Evolutionary conservation across 1,140 invertebrate genomes (phyloP), one percentile per base, ranked within the genome.

Genomic region (Drosophila guanche): DNA sequence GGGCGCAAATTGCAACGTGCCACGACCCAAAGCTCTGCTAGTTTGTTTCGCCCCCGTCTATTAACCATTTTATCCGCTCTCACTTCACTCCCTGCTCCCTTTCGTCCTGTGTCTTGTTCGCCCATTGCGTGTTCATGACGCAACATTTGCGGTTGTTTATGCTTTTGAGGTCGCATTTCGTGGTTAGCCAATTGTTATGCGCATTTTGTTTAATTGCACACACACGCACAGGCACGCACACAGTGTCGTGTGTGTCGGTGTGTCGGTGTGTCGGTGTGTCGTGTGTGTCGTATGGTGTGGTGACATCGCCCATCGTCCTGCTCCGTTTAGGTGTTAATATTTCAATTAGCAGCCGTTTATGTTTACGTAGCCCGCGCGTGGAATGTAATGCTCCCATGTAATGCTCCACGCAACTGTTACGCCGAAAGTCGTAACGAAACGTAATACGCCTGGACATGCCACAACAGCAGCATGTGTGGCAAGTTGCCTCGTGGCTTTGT

Each of bases 81-180:
- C 43, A 2, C 40, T 7, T 0, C 3, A n/a, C 14, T 43, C 10
- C 29, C 7, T 12, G 16, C 4, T 4, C 22, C 37, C 29, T 22
- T 53, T 56, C 43, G 40, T 50, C 29, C 45, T 41, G 16, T 57
- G 22, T 43, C 46, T 56, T 66, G 63, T 73, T 56, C 37, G 59
- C 57, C 68, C 60, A 42, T 84, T 76, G 79, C 79, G 80, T 84
- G 80, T 79, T 79, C 76, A 76, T 84, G 80, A 84, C 80, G 80
- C 79, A 85, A 84, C 76, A 79, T 84, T 84, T 84, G 80, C 66
- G 79, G 80, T 79, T 84, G 79, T 84, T 84, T 84, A 84, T 84
- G 79, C 76, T 79, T 84, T 76, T 79, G 80, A 85, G 79, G 79
- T 85, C 79, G 73, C 80, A 85, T 84, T 79, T 85, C 76, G 79